These are phyloP conservation scores for Patiria pectinifera DNA, from an alignment of 53 echinoderm and acorn worm genomes.

Conservation along the genomic window DNA sequence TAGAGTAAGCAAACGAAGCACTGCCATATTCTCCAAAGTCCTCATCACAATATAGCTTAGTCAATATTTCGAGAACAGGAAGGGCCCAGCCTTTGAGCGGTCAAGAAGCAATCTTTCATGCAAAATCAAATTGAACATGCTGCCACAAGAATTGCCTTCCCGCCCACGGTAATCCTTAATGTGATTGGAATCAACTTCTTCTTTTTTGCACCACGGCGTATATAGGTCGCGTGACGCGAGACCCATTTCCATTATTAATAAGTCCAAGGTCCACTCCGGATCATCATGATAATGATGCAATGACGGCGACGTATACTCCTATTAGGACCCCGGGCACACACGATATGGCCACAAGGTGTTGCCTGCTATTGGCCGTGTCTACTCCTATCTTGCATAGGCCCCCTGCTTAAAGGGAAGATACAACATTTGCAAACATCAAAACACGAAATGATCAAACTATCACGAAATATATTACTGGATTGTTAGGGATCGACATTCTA, in stretches of 20 bases:
- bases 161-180: background rate
- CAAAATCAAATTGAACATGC: background rate
- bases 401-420: too few relatives aligned
- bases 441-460: too few relatives aligned
- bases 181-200: background rate
- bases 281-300: background rate
- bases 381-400: too few relatives aligned
- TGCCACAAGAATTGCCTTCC: background rate
- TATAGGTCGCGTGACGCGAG: constrained; percentile 11
- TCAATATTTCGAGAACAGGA: background rate
- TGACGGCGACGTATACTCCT: background rate
- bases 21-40: background rate
- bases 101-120: background rate
- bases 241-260: constrained; percentile 37
- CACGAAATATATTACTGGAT: too few relatives aligned
- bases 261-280: background rate
- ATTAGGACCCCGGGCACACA: background rate
- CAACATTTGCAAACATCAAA: too few relatives aligned
- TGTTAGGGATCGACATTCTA: too few relatives aligned
- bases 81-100: background rate
- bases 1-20: too few relatives aligned
- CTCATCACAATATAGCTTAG: background rate
- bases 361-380: too few relatives aligned
- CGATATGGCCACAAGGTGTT: too few relatives aligned
- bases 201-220: background rate